Conservation (phyloP, 1,140 invertebrate genomes). For the Saccostrea cuccullata region DNA sequence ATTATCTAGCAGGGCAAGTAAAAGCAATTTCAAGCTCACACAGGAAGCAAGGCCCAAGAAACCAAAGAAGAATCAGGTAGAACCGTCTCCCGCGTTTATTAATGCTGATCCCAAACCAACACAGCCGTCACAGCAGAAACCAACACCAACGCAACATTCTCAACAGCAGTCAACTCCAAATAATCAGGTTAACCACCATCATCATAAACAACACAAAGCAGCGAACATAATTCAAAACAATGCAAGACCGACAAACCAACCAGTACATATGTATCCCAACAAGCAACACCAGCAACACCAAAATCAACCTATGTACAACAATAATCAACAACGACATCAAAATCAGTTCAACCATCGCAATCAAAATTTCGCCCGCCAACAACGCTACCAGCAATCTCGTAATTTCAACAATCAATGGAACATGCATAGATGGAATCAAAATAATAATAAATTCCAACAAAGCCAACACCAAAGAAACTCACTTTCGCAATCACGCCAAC, state of each 20-base stretch:
- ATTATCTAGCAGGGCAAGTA: neutral
- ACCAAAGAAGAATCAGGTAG: constrained; percentile 2
- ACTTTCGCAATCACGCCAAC: neutral
- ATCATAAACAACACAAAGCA: neutral
- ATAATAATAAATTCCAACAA: neutral
- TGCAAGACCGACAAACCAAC: neutral
- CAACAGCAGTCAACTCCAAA: neutral
- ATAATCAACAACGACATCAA: neutral
- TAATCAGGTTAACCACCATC: neutral
- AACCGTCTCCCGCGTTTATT: neutral
- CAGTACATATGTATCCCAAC: neutral
- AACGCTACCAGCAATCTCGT: neutral
- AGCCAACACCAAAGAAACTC: neutral
- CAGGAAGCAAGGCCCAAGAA: neutral
- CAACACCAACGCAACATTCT: neutral
- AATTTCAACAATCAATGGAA: neutral
- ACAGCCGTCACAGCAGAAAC: neutral
- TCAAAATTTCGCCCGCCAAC: neutral
- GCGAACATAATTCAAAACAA: neutral
- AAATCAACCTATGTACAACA: neutral
- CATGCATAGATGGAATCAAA: neutral
- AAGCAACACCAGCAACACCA: neutral
- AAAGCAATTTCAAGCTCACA: neutral
- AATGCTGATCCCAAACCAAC: neutral
- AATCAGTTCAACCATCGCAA: neutral